Base-by-base conservation (phyloP, 2,797 vertebrate genomes). In the Poeciliopsis paucimaculata region DNA sequence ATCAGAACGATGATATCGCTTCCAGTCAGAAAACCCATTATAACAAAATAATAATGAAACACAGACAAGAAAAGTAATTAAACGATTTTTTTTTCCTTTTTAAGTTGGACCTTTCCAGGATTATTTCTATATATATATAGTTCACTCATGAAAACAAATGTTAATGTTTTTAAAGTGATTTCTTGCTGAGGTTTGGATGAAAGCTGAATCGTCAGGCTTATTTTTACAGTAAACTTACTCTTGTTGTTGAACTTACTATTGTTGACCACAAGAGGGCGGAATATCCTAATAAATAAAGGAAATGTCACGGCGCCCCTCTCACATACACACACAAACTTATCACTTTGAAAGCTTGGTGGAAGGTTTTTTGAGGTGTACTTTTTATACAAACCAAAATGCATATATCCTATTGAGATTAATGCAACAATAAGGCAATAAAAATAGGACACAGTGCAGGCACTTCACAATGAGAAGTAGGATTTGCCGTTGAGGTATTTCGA, bases 181-280 rank as follows among this genome's bases (percentile, higher is more conserved):
- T 70, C 36, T 28, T 70, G 4, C 11, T 26, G 20, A 43, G 20
- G 23, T 41, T 70, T 70, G 20, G 36, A 43, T 26, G 4, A 70
- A 66, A 62, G 15, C 57, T 16, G 16, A 12, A 5, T 70, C 4
- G 36, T 70, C 43, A 6, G 66, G 39, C 11, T 41, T 0, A 41
- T 66, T 70, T 66, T 70, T 45, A 70, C 20, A 23, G 34, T 11
- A 23, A 66, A 1, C 9, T 34, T 64, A 34, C 8, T 20, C 31
- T n/a, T n/a, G 11, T 70, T 71, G 2, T 71, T 15, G 23, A 41
- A 43, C 23, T 39, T 55, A 41, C 23, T 53, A 45, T 28, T 28
- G 55, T 31, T 45, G 36, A 64, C 92, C 93, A 89, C 84, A 28
- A 78, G 88, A 47, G 82, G 91, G 91, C 87, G 77, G 75, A 34